Evolutionary conservation across 2,797 vertebrate species (phyloP), one percentile per base, ranked within the genome.

Genomic region (Poecilia velifera): DNA sequence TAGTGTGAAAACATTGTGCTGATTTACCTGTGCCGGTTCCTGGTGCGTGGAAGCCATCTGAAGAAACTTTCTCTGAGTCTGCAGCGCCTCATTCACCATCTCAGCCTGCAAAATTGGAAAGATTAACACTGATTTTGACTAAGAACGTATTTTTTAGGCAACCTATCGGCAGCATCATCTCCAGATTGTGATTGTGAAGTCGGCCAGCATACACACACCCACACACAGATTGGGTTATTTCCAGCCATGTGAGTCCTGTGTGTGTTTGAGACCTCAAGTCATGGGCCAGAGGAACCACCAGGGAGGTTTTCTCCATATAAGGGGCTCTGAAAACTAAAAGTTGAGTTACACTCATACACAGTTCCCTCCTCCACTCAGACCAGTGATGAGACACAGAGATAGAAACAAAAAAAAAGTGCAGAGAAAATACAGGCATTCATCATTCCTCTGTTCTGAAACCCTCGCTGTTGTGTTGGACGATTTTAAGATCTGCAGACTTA

Each of bases 61-160:
- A 78, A 99, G 96, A 92, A 99, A 98, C 59, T 88, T 86, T 88
- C 96, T 96, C 91, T 97, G 96, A 0, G 96, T 97, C 90, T 97
- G 97, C 91, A 99, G 97, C 76, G 97, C 97, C 0, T 91, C 91
- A 74, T 94, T 95, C 72, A 99, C 97, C 97, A 99, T 97, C 91
- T 97, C 97, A 34, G 98, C 98, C 98, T 99, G 93, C 84, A 71
- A 76, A 89, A 46, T 87, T 84, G 84, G 25, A 86, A 84, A 88
- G 4, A 46, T 76, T 76, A 83, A 75, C 74, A 49, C 73, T 3
- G 6, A 71, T 28, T 45, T 71, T 28, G n/a, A n/a, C 3, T n/a
- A 45, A 45, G 46, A 8, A 16, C 13, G 0, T 71, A 12, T 70
- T n/a, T 71, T 71, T 28, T 22, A 43, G 3, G 5, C 25, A 43